A percentile compares a stretch with the other conserved stretches of the same genome.
Conservation (phyloP, 2,888 invertebrate species). For the Tenthredo livida region DNA sequence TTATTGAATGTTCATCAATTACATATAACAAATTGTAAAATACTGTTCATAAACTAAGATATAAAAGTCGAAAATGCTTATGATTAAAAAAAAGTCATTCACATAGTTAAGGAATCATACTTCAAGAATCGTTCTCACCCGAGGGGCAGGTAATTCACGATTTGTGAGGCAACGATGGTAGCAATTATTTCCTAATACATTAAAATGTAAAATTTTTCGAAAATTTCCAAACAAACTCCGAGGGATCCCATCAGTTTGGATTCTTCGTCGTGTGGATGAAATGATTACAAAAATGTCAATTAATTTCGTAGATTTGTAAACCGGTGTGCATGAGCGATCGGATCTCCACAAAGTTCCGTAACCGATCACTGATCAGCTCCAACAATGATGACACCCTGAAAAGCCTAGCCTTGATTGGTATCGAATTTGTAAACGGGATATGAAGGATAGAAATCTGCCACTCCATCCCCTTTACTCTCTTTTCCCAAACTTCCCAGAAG, state of each 20-base stretch:
- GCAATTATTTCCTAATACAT: background rate
- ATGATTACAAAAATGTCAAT: background rate
- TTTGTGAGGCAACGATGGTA: background rate
- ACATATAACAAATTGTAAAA: background rate
- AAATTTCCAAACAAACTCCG: background rate
- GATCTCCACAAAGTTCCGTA: background rate
- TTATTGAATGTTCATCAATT: background rate
- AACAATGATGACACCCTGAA: background rate
- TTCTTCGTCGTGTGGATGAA: background rate
- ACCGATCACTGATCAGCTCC: background rate
- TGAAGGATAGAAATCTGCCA: background rate
- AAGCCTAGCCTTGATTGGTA: background rate
- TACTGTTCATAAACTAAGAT: background rate
- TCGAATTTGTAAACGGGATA: conserved; percentile 17
- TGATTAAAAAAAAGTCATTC: background rate
- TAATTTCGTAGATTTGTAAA: background rate
- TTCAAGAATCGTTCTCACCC: background rate
- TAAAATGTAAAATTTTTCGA: background rate
- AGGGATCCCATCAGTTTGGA: background rate
- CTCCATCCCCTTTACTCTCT: background rate
- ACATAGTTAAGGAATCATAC: no score
- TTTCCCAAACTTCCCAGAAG: background rate
- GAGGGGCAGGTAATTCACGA: background rate
- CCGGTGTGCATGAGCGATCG: no score
- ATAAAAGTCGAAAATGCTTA: background rate